A percentile compares a stretch with the other conserved stretches of the same genome.
phyloP scores from a whole-genome alignment of 2,113 vertebrate species.

The Cyanoramphus novaezelandiae region DNA sequence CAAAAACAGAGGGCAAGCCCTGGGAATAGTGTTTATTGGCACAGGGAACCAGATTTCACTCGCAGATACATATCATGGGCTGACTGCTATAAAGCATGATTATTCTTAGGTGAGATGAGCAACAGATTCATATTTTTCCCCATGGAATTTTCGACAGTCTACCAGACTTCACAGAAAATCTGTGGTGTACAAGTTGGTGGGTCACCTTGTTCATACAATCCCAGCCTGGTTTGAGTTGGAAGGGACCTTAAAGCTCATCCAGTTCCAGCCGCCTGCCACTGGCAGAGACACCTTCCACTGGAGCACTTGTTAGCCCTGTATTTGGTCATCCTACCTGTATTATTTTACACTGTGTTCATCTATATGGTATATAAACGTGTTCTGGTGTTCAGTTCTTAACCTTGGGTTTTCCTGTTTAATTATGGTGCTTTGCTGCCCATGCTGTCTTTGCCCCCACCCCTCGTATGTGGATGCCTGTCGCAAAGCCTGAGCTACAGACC shows the following conservation, averaged over 20 bases:
- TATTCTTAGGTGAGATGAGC: not conserved
- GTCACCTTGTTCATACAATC: not conserved
- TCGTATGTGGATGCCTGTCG: not conserved
- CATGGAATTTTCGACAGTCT: not conserved
- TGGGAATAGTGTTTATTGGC: not conserved
- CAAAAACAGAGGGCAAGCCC: accelerated
- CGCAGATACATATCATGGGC: not conserved
- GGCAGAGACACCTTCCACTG: not conserved
- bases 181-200: not conserved
- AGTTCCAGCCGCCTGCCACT: not conserved
- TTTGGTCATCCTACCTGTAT: not conserved
- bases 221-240: not conserved
- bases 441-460: too few species aligned
- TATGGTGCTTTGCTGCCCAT: not conserved
- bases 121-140: not conserved
- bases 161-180: not conserved
- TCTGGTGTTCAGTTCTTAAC: not conserved
- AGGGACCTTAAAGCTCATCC: not conserved
- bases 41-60: not conserved
- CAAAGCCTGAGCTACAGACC: not conserved
- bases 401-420: not conserved
- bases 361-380: accelerated
- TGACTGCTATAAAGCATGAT: not conserved
- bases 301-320: not conserved
- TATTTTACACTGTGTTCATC: not conserved